These are phyloP conservation scores for Hydrolagus colliei DNA, from an alignment of 2,797 vertebrate genomes.

Conservation along the genomic window DNA sequence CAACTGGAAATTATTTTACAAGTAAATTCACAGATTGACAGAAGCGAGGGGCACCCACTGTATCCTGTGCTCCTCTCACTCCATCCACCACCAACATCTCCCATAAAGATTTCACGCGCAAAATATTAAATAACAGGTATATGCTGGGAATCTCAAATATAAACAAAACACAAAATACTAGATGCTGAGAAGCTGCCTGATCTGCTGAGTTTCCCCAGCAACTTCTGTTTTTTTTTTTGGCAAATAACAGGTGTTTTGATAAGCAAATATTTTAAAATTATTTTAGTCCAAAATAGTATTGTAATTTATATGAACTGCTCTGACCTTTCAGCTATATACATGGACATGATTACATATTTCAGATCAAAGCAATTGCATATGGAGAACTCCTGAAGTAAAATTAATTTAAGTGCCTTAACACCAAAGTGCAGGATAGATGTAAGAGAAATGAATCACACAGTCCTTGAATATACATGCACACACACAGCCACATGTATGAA, in stretches of 20 bases:
- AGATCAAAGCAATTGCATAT: slow-evolving; percentile 42
- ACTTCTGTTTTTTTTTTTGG: no score
- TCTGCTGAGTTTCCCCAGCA: no score
- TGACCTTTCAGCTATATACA: slow-evolving; percentile 45
- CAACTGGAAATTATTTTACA: background rate
- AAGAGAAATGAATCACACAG: slow-evolving; percentile 42
- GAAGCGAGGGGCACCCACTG: background rate
- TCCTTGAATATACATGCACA: slow-evolving; percentile 34
- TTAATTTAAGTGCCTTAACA: slow-evolving; percentile 43
- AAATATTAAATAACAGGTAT: background rate
- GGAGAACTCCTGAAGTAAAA: slow-evolving; percentile 39
- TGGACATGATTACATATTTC: slow-evolving; percentile 48
- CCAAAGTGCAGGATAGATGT: slow-evolving; percentile 38
- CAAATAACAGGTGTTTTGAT: background rate
- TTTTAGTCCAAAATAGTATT: background rate
- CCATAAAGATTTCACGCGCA: background rate
- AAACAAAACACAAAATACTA: no score
- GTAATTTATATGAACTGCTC: background rate
- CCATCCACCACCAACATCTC: background rate
- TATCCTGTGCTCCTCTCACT: background rate
- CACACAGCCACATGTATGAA: background rate
- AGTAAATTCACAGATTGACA: background rate
- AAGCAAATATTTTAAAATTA: background rate
- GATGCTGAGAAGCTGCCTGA: no score
- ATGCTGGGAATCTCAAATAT: no score